These are phyloP conservation scores for Mus spretus DNA, from an alignment of 2,797 vertebrate genomes.

Conservation along the genomic window DNA sequence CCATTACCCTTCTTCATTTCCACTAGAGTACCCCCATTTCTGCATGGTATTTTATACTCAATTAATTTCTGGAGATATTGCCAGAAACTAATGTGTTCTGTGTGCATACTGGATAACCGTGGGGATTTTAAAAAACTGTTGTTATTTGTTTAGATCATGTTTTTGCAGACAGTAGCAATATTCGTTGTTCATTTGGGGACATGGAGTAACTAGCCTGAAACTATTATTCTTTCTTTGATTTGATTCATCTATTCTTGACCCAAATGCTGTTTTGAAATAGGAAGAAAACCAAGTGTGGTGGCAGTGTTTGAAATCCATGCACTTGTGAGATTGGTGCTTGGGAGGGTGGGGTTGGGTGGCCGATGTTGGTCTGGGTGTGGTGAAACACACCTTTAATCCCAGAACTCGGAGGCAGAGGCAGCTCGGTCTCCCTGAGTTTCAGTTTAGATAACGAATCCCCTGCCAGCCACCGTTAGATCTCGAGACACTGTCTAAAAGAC, in stretches of 20 bases:
- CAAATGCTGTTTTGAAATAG: slow-evolving; percentile 1
- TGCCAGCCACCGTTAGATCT: not conserved
- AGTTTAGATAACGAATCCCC: not conserved
- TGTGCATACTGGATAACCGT: slow-evolving; percentile 72
- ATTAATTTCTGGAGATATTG: slow-evolving; percentile 80
- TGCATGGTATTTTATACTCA: slow-evolving; percentile 79
- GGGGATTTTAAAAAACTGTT: slow-evolving; percentile 65
- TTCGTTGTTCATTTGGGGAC: slow-evolving; percentile 75
- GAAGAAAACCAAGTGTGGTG: not conserved
- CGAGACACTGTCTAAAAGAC: too few species aligned
- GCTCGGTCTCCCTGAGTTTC: not conserved
- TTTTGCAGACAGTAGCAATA: slow-evolving; percentile 79
- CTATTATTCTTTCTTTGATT: slow-evolving; percentile 66
- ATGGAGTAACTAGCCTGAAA: slow-evolving; percentile 61
- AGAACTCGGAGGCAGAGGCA: not conserved
- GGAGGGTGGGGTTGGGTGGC: not conserved
- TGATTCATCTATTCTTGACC: slow-evolving; percentile 8
- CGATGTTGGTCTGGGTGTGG: too few species aligned
- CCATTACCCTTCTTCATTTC: slow-evolving; percentile 77
- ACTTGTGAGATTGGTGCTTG: not conserved
- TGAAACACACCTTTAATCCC: not conserved
- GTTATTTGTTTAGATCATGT: slow-evolving; percentile 82
- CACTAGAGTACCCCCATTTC: slow-evolving; percentile 67
- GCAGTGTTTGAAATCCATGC: not conserved
- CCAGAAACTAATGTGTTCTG: slow-evolving; percentile 78